Base-by-base conservation (phyloP, 2,113 vertebrate species). In the Tiliqua scincoides region DNA sequence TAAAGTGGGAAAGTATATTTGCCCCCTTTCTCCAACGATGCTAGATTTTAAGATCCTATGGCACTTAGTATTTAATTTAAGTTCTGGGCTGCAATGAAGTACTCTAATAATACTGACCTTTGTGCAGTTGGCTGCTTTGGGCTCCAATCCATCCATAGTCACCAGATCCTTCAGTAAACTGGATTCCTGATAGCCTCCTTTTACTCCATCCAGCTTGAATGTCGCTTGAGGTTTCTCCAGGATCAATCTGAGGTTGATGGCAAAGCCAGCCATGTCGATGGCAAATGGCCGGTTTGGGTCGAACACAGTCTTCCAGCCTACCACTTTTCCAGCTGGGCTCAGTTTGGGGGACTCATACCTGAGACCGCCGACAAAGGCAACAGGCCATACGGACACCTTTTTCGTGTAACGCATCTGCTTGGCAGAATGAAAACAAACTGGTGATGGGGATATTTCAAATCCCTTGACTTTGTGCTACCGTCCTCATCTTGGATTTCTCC, bases 251-350 rank as follows among this genome's bases (percentile, higher is more conserved):
- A 98, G 93, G 91, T 97, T 98, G 67, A 98, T 94, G 1, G 98
- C 97, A 87, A 98, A 98, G 21, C 98, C 98, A 0, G 98, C 97
- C 97, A 98, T 98, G 94, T 98, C 97, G 40, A 98, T 98, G 86
- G 97, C 97, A 81, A 98, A 98, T 72, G 98, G 97, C 14, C 98
- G 96, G 81, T 96, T 97, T 0, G 97, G 98, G 91, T 97, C 97
- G 52, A 98, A 98, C 63, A 97, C 96, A 0, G 97, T 97, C 93
- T 97, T 98, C 98, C 98, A 98, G 89, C 97, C 98, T 1, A 96
- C 96, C 78, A 98, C 98, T 89, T 97, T 97, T 40, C 97, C 98
- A 54, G 95, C 84, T 82, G 93, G 92, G 86, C 97, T 97, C 83
- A 98, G 95, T 95, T 96, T 97, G 17, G 97, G 97, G 15, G 97